Evolutionary conservation across 2,888 invertebrate species (phyloP), one percentile per base, ranked within the genome.

Genomic region (Brachyopa scutellaris): DNA sequence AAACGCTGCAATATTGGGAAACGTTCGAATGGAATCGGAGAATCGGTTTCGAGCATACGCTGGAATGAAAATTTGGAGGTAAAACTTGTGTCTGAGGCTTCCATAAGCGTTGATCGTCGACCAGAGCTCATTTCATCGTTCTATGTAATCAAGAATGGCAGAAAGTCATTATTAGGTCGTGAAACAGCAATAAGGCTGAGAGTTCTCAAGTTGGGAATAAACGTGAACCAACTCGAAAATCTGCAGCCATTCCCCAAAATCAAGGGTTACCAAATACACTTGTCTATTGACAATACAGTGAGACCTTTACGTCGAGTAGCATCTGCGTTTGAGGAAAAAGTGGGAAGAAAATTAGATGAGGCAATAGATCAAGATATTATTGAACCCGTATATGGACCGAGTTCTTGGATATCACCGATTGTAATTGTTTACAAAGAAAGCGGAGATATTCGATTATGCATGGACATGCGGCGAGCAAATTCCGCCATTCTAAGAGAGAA

Each of bases 401-500:
- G 17, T 26, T 26, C 26, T 3, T 26, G 26, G 26, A 26, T 6
- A n/a, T 26, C 26, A 3, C 26, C 26, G 3, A 26, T 26, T 26
- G 26, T 21, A 15, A 33, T 33, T 51, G 31, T 17, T 1, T 51
- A 8, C 4, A 36, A 53, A 9, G 53, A 53, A 6, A 19, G 19
- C 11, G 19, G 53, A n/a, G 53, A 53, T 53, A 53, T 53, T 53
- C 53, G 53, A 7, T 11, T 53, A 21, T 36, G 21, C 11, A 40
- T 40, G 3, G 40, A 57, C 26, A 57, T 57, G 57, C 21, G 23
- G 0, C 23, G 40, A 21, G 57, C 38, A 4, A 57, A 57, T 38
- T 26, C 2, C 13, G 57, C 57, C 1, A 57, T 57, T 2, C 57
- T 23, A 6, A 11, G 57, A 26, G 26, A 40, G 40, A 57, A 57